These are phyloP conservation scores for Ciona savignyi DNA, from an alignment of 23 tunicate genomes.

Conservation along the genomic window DNA sequence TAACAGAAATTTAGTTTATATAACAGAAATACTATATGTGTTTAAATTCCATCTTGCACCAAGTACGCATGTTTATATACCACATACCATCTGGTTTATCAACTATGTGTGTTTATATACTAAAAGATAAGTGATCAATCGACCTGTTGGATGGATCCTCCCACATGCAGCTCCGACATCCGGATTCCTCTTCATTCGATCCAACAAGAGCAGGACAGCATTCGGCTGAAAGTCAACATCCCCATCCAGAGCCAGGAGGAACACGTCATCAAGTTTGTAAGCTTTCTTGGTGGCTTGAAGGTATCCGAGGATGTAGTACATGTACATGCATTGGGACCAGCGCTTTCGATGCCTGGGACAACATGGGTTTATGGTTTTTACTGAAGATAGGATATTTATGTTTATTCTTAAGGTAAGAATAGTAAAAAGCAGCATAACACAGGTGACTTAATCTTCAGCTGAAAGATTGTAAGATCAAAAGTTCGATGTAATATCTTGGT, in stretches of 20 bases:
- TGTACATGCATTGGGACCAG: conserved; percentile 99
- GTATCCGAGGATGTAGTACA: conserved; percentile 97
- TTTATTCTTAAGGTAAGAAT: too few relatives aligned
- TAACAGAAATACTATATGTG: too few relatives aligned
- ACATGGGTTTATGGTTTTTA: too few relatives aligned
- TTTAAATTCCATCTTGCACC: too few relatives aligned
- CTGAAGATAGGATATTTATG: too few relatives aligned
- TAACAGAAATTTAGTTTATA: too few relatives aligned
- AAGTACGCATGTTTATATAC: too few relatives aligned
- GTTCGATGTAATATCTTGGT: too few relatives aligned
- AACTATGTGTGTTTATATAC: neutral
- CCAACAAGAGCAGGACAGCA: conserved; percentile 70
- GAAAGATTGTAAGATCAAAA: too few relatives aligned
- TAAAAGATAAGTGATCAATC: neutral
- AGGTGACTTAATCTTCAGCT: too few relatives aligned
- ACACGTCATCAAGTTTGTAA: conserved; percentile 75
- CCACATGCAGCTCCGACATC: conserved; percentile 98
- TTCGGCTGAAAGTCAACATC: conserved; percentile 99
- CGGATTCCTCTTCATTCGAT: conserved; percentile 86
- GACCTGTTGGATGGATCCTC: conserved; percentile 95
- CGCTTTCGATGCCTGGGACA: conserved; percentile 87
- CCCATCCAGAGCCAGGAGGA: conserved; percentile 93
- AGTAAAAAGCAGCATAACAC: too few relatives aligned
- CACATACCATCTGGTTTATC: too few relatives aligned
- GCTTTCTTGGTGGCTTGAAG: conserved; percentile 75